Conservation (phyloP, 2,888 invertebrate species). For the Acronicta leporina region DNA sequence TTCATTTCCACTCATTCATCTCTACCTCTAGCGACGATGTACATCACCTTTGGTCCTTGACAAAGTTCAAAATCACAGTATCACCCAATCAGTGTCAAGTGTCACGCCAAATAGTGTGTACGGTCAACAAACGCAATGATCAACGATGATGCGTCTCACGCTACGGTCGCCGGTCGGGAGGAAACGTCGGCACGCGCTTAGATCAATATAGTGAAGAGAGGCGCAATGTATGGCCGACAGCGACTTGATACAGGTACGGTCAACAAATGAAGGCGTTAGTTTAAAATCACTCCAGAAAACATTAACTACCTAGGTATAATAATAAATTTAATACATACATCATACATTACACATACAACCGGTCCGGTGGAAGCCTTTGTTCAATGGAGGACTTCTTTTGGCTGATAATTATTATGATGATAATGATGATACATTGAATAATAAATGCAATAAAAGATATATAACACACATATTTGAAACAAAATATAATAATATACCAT, state of each 20-base stretch:
- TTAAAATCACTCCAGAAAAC: too few species aligned
- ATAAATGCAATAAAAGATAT: too few species aligned
- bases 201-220: constrained; percentile 50
- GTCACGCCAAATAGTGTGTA: constrained; percentile 55
- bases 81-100: constrained; percentile 59
- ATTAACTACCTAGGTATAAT: too few species aligned
- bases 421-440: too few species aligned
- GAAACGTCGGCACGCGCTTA: constrained; percentile 61
- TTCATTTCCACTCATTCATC: not conserved
- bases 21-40: not conserved
- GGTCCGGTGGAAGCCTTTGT: too few species aligned
- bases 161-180: constrained; percentile 36
- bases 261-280: not conserved
- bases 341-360: too few species aligned
- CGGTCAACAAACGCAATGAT: constrained; percentile 61
- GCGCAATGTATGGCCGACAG: constrained; percentile 19
- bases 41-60: constrained; percentile 42
- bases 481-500: too few species aligned
- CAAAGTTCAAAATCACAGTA: constrained; percentile 35
- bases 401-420: too few species aligned
- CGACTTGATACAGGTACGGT: not conserved
- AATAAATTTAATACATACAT: too few species aligned
- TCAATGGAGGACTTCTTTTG: too few species aligned
- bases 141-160: constrained; percentile 58
- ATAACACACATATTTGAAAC: too few species aligned